A percentile compares a stretch with the other conserved stretches of the same genome.
These are phyloP conservation scores for Oophaga sylvatica DNA, from an alignment of 2,797 vertebrate species.

Conservation along the genomic window DNA sequence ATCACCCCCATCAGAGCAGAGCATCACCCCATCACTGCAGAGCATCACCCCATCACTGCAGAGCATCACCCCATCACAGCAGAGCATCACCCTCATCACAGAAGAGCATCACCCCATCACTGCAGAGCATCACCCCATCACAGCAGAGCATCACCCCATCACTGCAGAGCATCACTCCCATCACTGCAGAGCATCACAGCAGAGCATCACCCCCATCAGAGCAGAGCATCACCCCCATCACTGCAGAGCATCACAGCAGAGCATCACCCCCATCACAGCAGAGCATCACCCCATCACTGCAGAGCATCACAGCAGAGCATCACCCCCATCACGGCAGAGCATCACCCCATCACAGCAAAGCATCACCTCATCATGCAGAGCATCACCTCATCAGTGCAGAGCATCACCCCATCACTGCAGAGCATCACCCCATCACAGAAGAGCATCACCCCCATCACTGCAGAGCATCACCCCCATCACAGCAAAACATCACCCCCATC, in stretches of 20 bases:
- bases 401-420: background rate
- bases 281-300: no score
- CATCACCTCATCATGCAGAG: background rate
- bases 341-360: no score
- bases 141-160: background rate
- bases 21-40: background rate
- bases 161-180: background rate
- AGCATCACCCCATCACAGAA: background rate
- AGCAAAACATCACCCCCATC: background rate
- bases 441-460: no score
- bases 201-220: no score
- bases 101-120: background rate
- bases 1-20: background rate
- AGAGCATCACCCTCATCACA: background rate
- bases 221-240: background rate
- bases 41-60: no score
- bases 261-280: no score
- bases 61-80: no score
- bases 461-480: background rate
- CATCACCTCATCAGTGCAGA: constrained; percentile 7
- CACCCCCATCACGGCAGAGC: no score
- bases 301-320: no score
- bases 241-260: no score
- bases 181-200: no score
- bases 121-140: background rate